These are phyloP conservation scores for Phycodurus eques DNA, from an alignment of 2,113 vertebrate species.

Conservation along the genomic window DNA sequence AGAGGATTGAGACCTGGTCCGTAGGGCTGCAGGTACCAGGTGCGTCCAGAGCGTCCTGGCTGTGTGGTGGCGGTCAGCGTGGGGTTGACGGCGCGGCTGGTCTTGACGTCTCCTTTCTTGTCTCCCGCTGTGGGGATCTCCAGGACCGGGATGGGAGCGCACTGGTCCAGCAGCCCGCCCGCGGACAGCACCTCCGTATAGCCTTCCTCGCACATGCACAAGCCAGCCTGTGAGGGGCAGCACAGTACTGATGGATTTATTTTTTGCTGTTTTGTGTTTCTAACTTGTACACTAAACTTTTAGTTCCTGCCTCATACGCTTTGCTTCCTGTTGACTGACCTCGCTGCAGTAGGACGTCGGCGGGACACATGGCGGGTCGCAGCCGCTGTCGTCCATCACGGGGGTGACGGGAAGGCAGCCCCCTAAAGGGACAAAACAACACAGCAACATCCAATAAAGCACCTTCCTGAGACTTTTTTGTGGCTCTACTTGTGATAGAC, in stretches of 20 bases:
- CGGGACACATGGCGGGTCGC: slow-evolving; percentile 86
- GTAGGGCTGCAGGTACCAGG: slow-evolving; percentile 97
- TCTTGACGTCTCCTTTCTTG: slow-evolving; percentile 92
- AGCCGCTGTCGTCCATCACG: slow-evolving; percentile 84
- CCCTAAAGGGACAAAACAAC: slow-evolving; percentile 74
- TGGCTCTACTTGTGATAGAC: too few species aligned
- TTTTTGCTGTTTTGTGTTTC: background rate
- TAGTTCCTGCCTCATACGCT: background rate
- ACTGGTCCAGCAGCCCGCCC: slow-evolving; percentile 84
- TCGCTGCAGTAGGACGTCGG: slow-evolving; percentile 88
- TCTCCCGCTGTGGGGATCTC: slow-evolving; percentile 87
- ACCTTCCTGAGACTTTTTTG: too few species aligned
- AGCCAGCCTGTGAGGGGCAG: slow-evolving; percentile 78
- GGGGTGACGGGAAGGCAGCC: slow-evolving; percentile 84
- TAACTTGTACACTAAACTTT: background rate
- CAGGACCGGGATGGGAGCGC: slow-evolving; percentile 88
- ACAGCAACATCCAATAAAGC: background rate
- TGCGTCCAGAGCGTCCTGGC: slow-evolving; percentile 81
- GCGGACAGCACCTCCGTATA: slow-evolving; percentile 91
- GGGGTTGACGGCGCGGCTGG: slow-evolving; percentile 89
- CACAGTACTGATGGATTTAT: background rate
- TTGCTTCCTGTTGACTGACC: slow-evolving; percentile 70
- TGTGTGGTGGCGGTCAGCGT: slow-evolving; percentile 80
- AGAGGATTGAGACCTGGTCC: slow-evolving; percentile 82
- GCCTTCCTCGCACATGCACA: slow-evolving; percentile 89